Conservation (phyloP, 1,140 invertebrate species). For the Drosophila murphyi region DNA sequence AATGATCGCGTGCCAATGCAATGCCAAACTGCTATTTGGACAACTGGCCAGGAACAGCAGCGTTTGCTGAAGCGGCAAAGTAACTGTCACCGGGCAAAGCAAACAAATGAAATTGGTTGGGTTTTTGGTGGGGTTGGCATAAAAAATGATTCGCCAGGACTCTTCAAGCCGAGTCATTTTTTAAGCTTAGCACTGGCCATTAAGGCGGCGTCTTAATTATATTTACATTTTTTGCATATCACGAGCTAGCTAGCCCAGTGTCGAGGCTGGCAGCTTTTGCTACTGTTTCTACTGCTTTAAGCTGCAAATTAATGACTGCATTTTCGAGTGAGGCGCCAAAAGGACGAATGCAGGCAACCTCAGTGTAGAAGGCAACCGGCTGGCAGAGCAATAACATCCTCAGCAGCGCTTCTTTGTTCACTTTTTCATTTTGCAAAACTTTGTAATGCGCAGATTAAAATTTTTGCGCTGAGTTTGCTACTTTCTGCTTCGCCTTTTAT, state of each 20-base stretch:
- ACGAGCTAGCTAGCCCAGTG: constrained; percentile 21
- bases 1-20: constrained; percentile 78
- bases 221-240: constrained; percentile 59
- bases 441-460: constrained; percentile 75
- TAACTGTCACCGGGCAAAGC: constrained; percentile 16
- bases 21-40: constrained; percentile 60
- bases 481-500: constrained; percentile 18
- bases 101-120: constrained; percentile 66
- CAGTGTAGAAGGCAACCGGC: too few relatives aligned
- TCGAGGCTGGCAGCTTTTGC: constrained; percentile 1
- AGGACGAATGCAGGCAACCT: constrained; percentile 43
- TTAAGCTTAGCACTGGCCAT: constrained; percentile 53
- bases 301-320: constrained; percentile 78
- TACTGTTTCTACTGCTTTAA: constrained; percentile 42
- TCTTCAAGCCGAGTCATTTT: constrained; percentile 52
- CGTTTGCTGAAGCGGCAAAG: constrained; percentile 56
- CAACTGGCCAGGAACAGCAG: constrained; percentile 31
- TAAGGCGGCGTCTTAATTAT: constrained; percentile 60
- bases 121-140: constrained; percentile 12
- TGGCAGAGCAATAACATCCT: not conserved
- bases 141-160: constrained; percentile 18
- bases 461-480: constrained; percentile 56
- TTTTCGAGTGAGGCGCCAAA: constrained; percentile 44
- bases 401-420: constrained; percentile 35
- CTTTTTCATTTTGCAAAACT: constrained; percentile 60